A percentile compares a stretch with the other conserved stretches of the same genome.
Evolutionary conservation across 2,113 vertebrate species (phyloP).

Genomic region (Oreochromis tanganicae): DNA sequence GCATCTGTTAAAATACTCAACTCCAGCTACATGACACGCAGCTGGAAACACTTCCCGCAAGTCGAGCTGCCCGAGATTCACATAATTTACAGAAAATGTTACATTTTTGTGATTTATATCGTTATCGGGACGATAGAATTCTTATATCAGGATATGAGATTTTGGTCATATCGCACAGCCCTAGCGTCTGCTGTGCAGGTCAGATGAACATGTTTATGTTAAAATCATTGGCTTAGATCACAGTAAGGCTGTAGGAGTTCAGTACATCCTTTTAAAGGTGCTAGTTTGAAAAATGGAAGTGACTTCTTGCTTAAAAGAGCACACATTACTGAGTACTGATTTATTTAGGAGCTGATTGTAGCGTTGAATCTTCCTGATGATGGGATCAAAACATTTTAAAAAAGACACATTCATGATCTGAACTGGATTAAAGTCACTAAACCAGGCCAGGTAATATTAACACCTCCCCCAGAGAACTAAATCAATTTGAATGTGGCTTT

Average conservation of each 20-base stretch:
- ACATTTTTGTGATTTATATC: no score
- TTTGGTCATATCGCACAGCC: no score
- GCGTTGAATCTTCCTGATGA: background rate
- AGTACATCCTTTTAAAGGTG: background rate
- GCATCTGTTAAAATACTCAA: no score
- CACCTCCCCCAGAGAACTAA: background rate
- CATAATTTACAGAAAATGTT: no score
- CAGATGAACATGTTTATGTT: background rate
- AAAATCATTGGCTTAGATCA: background rate
- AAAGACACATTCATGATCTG: background rate
- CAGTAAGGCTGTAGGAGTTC: background rate
- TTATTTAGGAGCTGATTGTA: background rate
- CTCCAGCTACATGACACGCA: no score
- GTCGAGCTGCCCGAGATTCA: no score
- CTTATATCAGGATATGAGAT: no score
- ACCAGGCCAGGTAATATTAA: background rate
- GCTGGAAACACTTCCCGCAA: no score
- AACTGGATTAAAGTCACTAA: background rate
- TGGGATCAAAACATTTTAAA: background rate
- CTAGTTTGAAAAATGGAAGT: background rate
- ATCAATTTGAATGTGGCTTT: background rate
- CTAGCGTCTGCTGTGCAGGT: background rate
- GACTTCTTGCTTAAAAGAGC: background rate
- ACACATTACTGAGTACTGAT: background rate
- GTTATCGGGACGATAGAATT: no score